These are phyloP conservation scores for Drosophila histrio DNA, from an alignment of 2,888 invertebrate genomes.

Conservation along the genomic window DNA sequence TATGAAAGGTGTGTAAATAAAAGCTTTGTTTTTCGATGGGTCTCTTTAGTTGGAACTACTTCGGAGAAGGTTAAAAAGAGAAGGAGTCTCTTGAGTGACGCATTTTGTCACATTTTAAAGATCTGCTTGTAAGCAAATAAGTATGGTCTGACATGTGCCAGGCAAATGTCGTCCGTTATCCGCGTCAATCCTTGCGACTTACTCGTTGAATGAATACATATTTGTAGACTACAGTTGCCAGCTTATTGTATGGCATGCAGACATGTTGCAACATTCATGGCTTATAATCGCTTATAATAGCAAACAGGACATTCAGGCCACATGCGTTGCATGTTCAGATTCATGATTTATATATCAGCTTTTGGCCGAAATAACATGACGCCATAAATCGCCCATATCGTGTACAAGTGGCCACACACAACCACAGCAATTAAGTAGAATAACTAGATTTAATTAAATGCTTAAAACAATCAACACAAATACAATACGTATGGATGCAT, in stretches of 20 bases:
- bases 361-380: slow-evolving; percentile 23
- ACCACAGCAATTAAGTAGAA: slow-evolving; percentile 46
- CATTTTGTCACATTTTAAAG: background rate
- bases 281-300: slow-evolving; percentile 38
- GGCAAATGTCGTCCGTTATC: slow-evolving; percentile 11
- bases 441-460: slow-evolving; percentile 50
- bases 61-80: background rate
- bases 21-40: background rate
- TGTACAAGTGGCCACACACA: slow-evolving; percentile 22
- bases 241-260: slow-evolving; percentile 12
- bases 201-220: background rate
- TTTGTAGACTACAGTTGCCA: background rate
- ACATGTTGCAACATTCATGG: slow-evolving; percentile 33
- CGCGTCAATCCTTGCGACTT: background rate
- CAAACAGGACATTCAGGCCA: slow-evolving; percentile 26
- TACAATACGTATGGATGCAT: background rate
- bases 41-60: background rate
- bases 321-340: slow-evolving; percentile 63
- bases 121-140: background rate
- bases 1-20: background rate
- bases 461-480: slow-evolving; percentile 1
- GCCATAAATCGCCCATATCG: slow-evolving; percentile 30
- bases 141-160: slow-evolving; percentile 6
- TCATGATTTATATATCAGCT: slow-evolving; percentile 62
- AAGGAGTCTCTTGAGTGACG: background rate